A percentile compares a stretch with the other conserved stretches of the same genome.
These are phyloP conservation scores for human (Homo sapiens) DNA, from an alignment of 2,113 vertebrate species.

Conservation along the genomic window DNA sequence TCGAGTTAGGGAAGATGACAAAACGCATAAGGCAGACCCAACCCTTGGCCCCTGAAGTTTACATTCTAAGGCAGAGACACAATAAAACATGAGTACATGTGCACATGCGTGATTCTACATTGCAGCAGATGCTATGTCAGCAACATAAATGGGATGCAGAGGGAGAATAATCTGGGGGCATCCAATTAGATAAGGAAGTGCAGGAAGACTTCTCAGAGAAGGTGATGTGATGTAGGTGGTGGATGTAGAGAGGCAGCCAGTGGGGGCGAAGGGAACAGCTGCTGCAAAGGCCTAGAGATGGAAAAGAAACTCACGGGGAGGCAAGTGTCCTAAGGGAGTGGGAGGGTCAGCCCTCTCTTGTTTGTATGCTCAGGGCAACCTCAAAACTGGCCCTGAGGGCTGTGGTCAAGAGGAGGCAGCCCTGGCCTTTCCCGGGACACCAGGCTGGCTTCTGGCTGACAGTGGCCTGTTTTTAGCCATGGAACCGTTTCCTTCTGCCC, in stretches of 20 bases:
- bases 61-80: background rate
- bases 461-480: background rate
- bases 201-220: too few species aligned
- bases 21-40: background rate
- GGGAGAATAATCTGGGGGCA: too few species aligned
- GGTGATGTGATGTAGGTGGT: too few species aligned
- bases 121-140: accelerated
- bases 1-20: background rate
- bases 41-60: background rate
- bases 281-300: background rate
- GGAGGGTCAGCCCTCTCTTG: background rate
- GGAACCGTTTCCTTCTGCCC: slow-evolving; percentile 26
- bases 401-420: background rate
- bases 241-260: too few species aligned
- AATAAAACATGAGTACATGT: accelerated
- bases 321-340: background rate
- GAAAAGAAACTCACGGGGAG: background rate
- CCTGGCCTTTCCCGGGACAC: background rate
- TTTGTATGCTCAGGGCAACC: background rate
- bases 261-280: background rate
- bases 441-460: background rate
- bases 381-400: background rate
- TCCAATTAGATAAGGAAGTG: background rate
- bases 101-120: background rate
- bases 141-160: background rate